Evolutionary conservation across 92 coral and sea anemone species (phyloP).

Genomic region (Blastomussa wellsi): DNA sequence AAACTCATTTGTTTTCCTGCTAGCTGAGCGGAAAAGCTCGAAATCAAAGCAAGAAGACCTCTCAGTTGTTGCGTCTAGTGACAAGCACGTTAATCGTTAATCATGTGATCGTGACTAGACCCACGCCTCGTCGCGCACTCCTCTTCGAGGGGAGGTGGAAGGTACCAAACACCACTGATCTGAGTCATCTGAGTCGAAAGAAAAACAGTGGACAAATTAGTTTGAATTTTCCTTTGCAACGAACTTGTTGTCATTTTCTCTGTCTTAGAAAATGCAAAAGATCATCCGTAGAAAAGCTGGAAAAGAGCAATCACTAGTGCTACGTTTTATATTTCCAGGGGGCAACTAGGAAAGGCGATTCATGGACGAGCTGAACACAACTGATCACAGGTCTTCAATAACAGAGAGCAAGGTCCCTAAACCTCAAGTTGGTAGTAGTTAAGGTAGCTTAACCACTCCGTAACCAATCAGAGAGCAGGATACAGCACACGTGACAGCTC

Average conservation of each 20-base stretch:
- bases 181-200: not conserved
- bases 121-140: not conserved
- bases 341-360: not conserved
- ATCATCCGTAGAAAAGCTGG: not conserved
- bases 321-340: no score
- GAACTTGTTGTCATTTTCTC: not conserved
- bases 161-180: not conserved
- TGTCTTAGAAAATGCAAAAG: not conserved
- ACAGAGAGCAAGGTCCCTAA: no score
- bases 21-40: not conserved
- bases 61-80: no score
- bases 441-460: no score
- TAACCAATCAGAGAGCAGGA: no score
- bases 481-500: no score
- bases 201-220: not conserved
- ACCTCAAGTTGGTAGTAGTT: no score
- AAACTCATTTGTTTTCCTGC: slow-evolving; percentile 59
- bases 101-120: not conserved
- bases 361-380: no score
- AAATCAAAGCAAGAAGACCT: not conserved
- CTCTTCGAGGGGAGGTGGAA: not conserved
- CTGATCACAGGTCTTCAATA: no score
- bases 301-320: no score
- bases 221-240: not conserved
- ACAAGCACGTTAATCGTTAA: not conserved